A percentile compares a stretch with the other conserved stretches of the same genome.
These are phyloP conservation scores for Petrocephalus schoutedeni DNA, from an alignment of 2,797 vertebrate genomes.

Conservation along the genomic window DNA sequence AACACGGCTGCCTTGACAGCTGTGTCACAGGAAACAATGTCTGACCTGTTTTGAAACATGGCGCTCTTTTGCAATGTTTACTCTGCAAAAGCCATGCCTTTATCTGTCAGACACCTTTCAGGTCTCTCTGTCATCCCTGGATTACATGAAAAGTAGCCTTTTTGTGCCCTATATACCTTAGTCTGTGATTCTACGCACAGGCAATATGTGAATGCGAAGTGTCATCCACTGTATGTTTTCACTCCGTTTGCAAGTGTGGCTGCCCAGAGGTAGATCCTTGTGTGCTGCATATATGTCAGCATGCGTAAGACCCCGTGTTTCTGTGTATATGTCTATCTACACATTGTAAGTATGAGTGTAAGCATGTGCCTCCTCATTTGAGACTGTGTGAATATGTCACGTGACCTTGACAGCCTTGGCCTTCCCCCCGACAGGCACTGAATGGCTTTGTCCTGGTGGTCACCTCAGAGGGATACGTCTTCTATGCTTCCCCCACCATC, in stretches of 20 bases:
- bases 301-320: not conserved
- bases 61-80: conserved; percentile 7
- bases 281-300: not conserved
- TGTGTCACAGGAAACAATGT: not conserved
- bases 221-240: not conserved
- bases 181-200: not conserved
- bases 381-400: not conserved
- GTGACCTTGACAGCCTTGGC: not conserved
- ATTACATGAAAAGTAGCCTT: not conserved
- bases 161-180: not conserved
- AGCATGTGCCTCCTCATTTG: not conserved
- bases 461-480: conserved; percentile 64
- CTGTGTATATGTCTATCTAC: not conserved
- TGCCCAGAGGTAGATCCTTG: not conserved
- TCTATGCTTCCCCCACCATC: conserved; percentile 68
- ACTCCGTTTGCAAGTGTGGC: not conserved
- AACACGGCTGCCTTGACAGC: not conserved
- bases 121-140: not conserved
- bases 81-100: not conserved
- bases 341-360: not conserved
- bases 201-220: not conserved
- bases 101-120: conserved; percentile 7
- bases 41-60: not conserved
- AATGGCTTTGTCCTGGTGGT: conserved; percentile 72
- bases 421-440: conserved; percentile 55